A percentile compares a stretch with the other conserved stretches of the same genome.
Evolutionary conservation across 2,113 vertebrate genomes (phyloP).

Genomic region (Rhegmatorhina hoffmannsi): DNA sequence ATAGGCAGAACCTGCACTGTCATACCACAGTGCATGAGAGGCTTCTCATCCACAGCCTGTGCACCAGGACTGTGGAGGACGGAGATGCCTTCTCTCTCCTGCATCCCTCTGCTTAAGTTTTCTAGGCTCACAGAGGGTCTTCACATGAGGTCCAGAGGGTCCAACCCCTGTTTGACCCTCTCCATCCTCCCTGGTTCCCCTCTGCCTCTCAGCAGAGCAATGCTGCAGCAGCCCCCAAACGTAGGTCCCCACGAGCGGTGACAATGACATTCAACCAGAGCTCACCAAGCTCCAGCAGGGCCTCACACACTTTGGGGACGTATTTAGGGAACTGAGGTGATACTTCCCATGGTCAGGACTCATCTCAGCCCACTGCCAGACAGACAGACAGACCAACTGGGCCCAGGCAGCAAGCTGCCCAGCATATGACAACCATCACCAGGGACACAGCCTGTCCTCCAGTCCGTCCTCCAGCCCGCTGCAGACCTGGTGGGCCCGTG

Average conservation of each 20-base stretch:
- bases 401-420: rapidly evolving
- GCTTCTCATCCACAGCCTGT: neutral
- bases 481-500: rapidly evolving
- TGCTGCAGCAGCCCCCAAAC: neutral
- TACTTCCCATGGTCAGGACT: neutral
- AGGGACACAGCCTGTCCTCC: neutral
- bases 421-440: rapidly evolving
- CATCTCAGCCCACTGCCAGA: neutral
- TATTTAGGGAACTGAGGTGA: neutral
- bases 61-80: neutral
- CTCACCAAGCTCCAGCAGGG: neutral
- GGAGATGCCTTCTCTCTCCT: neutral
- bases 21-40: rapidly evolving
- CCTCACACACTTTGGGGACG: neutral
- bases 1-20: neutral
- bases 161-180: neutral
- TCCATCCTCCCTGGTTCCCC: neutral
- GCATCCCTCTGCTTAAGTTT: neutral
- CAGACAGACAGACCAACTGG: neutral
- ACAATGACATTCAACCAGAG: rapidly evolving
- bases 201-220: neutral
- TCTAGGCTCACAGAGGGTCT: neutral
- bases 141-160: neutral
- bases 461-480: rapidly evolving
- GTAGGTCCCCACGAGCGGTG: rapidly evolving